Evolutionary conservation across 2,888 invertebrate species (phyloP), one percentile per base, ranked within the genome.

Genomic region (Coecobrya sp.): DNA sequence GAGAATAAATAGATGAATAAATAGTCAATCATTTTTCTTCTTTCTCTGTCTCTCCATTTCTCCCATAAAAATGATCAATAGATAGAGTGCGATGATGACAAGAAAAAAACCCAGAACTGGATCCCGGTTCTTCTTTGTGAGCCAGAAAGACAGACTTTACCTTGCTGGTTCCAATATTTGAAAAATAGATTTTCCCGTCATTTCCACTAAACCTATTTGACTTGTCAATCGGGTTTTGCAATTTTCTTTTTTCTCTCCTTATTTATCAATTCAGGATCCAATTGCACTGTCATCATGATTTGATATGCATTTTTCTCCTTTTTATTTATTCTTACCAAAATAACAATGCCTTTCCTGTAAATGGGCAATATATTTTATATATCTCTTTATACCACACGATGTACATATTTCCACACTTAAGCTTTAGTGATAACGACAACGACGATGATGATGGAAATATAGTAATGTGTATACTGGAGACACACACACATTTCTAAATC

Each of bases 201-300:
- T 76, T 49, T 76, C 45, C 45, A 76, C 76, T 25, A 19, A 45
- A 76, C 45, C 76, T 45, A 49, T 76, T 76, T 76, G 1, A 49
- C 45, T 45, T 45, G 76, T 49, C 76, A 76, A 49, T 76, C 13
- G 45, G 25, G 49, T 19, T 76, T 76, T 25, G 27, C 76, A 76
- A 49, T 76, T 76, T 76, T 76, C 49, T 25, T 4, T 76, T 76
- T 49, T 70, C 70, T 11, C 73, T 49, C 49, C 76, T 36, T 68
- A 76, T 76, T 76, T 76, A 49, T 76, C 76, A 76, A 49, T 76
- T 76, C 49, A 49, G 5, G 22, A 49, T 49, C 22, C 76, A 22
- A 49, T 49, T 45, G 45, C 19, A 49, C 25, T 76, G 76, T 45
- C 49, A 49, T 76, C 49, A 76, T 49, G 22, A 30, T 76, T 22